Percentiles rank a stretch among this genome's conserved stretches.
Conservation (phyloP, 2,113 vertebrate genomes). For the Cercocebus atys region DNA sequence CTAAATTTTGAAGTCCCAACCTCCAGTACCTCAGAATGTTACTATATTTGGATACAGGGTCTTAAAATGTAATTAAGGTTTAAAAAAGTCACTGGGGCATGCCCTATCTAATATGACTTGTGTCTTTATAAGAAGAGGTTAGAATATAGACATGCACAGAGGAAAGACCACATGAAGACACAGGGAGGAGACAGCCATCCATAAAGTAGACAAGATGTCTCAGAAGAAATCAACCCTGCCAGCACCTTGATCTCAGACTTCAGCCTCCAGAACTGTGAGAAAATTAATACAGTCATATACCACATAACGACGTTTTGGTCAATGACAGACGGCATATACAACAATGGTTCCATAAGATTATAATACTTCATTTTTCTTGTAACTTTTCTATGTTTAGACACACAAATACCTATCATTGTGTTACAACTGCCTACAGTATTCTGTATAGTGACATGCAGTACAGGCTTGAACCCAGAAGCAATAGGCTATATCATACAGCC, state of each 20-base stretch:
- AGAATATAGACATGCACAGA: neutral
- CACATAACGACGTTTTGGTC: neutral
- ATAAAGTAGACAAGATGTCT: neutral
- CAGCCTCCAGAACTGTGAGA: neutral
- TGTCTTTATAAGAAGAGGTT: neutral
- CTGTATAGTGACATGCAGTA: neutral
- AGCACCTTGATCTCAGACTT: neutral
- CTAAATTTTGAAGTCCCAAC: neutral
- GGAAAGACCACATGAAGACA: neutral
- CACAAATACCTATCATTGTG: neutral
- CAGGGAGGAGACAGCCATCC: neutral
- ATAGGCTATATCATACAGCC: neutral
- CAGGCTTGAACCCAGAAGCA: neutral
- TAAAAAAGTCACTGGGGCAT: neutral
- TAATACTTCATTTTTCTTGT: neutral
- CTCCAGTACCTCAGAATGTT: neutral
- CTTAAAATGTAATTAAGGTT: neutral
- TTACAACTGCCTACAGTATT: neutral
- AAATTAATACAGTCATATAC: neutral
- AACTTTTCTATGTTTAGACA: neutral
- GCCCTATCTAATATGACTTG: neutral
- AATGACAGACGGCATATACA: neutral
- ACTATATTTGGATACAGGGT: neutral
- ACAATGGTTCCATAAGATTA: neutral
- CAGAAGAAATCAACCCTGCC: neutral